Evolutionary conservation across 30 jellyfish, hydroid and myxozoan genomes (phyloP), one percentile per base, ranked within the genome.

Genomic region (Mastigias papua): DNA sequence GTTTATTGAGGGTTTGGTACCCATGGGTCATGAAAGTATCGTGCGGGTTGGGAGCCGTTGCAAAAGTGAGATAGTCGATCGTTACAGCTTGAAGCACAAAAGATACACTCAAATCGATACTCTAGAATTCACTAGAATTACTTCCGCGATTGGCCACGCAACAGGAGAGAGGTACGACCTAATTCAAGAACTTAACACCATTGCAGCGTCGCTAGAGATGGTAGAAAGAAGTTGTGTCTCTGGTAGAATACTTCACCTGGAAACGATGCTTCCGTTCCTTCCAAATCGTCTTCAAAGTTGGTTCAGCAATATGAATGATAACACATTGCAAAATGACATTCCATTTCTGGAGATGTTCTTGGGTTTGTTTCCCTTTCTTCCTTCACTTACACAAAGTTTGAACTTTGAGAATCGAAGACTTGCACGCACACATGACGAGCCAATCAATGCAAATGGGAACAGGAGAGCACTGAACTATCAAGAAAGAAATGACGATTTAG

Each of bases 11-110:
- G 97, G 97, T 13, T 54, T 92, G 66, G 1, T 93, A 26, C 65
- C 71, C 46, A 35, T 81, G 89, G 95, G 95, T 5, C 97, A 93
- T 66, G 37, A 54, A 15, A 69, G 69, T 5, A 71, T 93, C 27
- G 62, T 93, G 57, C 74, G 98, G n/a, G 92, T 88, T 51, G 98
- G 98, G 8, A 89, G 96, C 27, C 71, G 98, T 31, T 76, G 93
- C 73, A 63, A 65, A 17, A 80, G 77, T 49, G 94, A 86, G 58
- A 78, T 34, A 0, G 72, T 92, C 78, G 86, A 85, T 20, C 54
- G 48, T 5, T 92, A 57, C 73, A 51, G 90, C 46, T 79, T 92
- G 73, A 70, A 37, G 57, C 74, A 57, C 28, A 73, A 26, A 11
- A 74, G 31, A n/a, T 19, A 46, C 33, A 46, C 16, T 15, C 4